These are phyloP conservation scores for Stictocephala bisonia DNA, from an alignment of 2,888 invertebrate genomes.

Conservation along the genomic window DNA sequence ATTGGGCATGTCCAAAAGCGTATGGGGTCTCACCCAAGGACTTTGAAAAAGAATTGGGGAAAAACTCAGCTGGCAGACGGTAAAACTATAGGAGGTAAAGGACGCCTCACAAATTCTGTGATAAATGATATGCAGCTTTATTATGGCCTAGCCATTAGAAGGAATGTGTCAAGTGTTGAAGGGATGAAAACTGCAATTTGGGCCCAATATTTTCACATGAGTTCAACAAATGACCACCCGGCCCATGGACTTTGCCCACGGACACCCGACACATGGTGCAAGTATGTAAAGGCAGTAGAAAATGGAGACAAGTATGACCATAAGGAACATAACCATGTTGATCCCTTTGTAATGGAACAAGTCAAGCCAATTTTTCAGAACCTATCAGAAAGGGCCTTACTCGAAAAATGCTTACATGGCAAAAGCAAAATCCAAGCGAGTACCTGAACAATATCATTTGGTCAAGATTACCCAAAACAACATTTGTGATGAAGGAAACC, in stretches of 20 bases:
- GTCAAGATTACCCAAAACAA: constrained; percentile 13
- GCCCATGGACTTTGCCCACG: constrained; percentile 56
- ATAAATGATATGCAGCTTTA: no score
- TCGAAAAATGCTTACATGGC: constrained; percentile 1
- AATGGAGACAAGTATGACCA: constrained; percentile 12
- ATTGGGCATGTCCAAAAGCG: no score
- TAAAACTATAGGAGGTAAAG: no score
- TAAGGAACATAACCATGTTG: constrained; percentile 7
- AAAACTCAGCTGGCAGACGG: no score
- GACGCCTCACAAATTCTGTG: no score
- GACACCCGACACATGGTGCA: constrained; percentile 55
- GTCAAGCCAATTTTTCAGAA: constrained; percentile 9
- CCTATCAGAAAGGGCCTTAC: neutral
- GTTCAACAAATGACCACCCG: constrained; percentile 56
- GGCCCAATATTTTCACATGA: constrained; percentile 57
- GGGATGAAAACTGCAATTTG: constrained; percentile 57
- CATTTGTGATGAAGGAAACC: constrained; percentile 23
- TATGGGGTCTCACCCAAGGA: no score
- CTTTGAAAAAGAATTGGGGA: no score
- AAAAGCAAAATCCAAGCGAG: constrained; percentile 9
- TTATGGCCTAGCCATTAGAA: no score
- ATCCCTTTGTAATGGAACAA: constrained; percentile 7
- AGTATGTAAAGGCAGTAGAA: constrained; percentile 49
- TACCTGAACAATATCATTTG: constrained; percentile 10
- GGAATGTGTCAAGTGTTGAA: no score